Evolutionary conservation across 2,797 vertebrate species (phyloP).

Genomic region (Gymnodraco acuticeps): DNA sequence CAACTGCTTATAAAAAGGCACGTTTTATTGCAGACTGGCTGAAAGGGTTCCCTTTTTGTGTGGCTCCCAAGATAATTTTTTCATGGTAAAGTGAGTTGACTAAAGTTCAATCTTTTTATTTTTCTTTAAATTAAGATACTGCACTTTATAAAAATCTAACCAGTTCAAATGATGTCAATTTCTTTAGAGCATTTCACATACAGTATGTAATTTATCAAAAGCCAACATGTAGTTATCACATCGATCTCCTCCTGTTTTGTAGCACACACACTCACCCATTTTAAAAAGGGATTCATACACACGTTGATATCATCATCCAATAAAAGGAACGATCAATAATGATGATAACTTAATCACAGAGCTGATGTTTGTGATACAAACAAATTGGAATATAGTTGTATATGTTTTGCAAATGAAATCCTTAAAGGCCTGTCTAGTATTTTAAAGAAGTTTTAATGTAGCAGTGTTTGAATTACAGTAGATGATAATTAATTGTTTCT

Average conservation of each 20-base stretch:
- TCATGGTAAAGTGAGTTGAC: constrained; percentile 28
- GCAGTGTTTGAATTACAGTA: constrained; percentile 2
- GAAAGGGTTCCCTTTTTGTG: too few relatives aligned
- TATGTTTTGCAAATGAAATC: background rate
- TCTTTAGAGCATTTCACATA: background rate
- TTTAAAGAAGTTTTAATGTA: background rate
- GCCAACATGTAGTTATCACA: background rate
- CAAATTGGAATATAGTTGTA: background rate
- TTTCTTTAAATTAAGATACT: background rate
- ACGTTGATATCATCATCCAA: constrained; percentile 5
- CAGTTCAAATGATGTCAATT: constrained; percentile 1
- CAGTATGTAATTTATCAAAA: background rate
- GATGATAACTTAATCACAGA: background rate
- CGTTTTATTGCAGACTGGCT: too few relatives aligned
- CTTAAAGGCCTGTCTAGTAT: background rate
- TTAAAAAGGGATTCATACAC: background rate
- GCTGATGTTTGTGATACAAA: background rate
- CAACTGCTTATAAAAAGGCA: too few relatives aligned
- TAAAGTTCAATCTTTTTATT: too few relatives aligned
- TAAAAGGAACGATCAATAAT: background rate
- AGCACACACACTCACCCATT: background rate
- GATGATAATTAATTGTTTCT: background rate
- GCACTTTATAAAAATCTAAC: background rate
- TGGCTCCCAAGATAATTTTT: constrained; percentile 41
- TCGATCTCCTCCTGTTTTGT: background rate